phyloP scores from a whole-genome alignment of 2,888 invertebrate species.

The Trissolcus japonicus region DNA sequence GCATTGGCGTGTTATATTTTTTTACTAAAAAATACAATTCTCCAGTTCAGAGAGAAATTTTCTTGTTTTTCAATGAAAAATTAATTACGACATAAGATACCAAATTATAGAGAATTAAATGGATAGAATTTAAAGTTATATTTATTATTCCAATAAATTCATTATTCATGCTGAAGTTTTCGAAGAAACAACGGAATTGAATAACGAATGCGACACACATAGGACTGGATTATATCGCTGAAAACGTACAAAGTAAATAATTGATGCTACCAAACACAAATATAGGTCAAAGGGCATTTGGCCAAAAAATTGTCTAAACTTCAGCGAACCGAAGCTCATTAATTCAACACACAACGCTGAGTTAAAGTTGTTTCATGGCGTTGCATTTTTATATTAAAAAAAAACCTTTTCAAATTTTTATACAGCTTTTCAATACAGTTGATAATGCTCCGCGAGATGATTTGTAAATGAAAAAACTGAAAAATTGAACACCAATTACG shows the following conservation, averaged over 20 bases:
- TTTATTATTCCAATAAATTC: not conserved
- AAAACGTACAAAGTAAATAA: slow-evolving; percentile 25
- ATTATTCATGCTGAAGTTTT: slow-evolving; percentile 14
- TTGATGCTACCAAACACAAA: slow-evolving; percentile 21
- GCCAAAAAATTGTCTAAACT: slow-evolving; percentile 30
- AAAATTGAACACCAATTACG: not conserved
- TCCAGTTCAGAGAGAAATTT: no score
- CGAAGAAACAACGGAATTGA: slow-evolving; percentile 24
- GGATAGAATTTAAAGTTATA: slow-evolving; percentile 11
- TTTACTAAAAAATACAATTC: not conserved
- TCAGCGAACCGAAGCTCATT: slow-evolving; percentile 11
- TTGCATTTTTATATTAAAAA: slow-evolving; percentile 17
- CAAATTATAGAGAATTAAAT: not conserved
- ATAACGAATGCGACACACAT: slow-evolving; percentile 13
- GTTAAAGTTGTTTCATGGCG: slow-evolving; percentile 12
- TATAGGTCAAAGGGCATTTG: slow-evolving; percentile 36
- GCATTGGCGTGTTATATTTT: slow-evolving; percentile 12
- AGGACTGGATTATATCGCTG: slow-evolving; percentile 11
- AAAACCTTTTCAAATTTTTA: slow-evolving; percentile 30
- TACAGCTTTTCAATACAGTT: slow-evolving; percentile 15
- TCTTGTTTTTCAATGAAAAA: no score
- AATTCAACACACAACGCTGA: slow-evolving; percentile 17
- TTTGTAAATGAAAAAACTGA: not conserved
- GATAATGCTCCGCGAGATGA: not conserved
- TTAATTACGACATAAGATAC: no score